Base-by-base conservation (phyloP, 2,888 invertebrate species). In the Caenorhabditis sp. region DNA sequence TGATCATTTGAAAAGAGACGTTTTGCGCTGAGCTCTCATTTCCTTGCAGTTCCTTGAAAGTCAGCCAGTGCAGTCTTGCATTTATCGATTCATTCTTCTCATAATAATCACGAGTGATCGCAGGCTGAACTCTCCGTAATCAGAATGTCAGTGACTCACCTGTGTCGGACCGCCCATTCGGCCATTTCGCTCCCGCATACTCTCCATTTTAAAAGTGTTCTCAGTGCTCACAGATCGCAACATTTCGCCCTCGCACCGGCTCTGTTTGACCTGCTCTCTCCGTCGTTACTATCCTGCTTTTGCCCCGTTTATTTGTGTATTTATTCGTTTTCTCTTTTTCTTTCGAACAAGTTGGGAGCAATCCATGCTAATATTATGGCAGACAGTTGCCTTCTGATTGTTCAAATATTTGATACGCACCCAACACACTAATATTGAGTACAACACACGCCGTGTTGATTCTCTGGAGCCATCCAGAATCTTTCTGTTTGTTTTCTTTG, bases 171-270 rank as follows among this genome's bases (percentile, higher is more conserved):
- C 24, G 17, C 17, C 41, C 8, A 11, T 43, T n/a, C 50, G 3
- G 15, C 20, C 17, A 11, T 17, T 26, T 41, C 30, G n/a, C 20
- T 17, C 62, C 9, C n/a, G 20, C n/a, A n/a, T n/a, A 41, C 27
- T 41, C 41, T 22, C 37, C 39, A n/a, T 26, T 55, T 20, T n/a
- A 35, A 63, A 65, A 39, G 56, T 56, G 66, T 48, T 46, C 56
- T 66, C 55, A 27, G 20, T 66, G 66, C 66, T 66, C 66, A 66
- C 24, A 66, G 66, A 66, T 66, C 66, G 66, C 50, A 66, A 66
- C 50, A 66, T 58, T 66, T 58, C 56, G 46, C 66, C 50, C 39
- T 66, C 50, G 56, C 56, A 66, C 9, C 45, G 17, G 43, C n/a
- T 53, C 58, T 50, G 24, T 66, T 58, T 58, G 56, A 66, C 56